Base-by-base conservation (phyloP, 2,888 invertebrate species). In the Cenopis cana region DNA sequence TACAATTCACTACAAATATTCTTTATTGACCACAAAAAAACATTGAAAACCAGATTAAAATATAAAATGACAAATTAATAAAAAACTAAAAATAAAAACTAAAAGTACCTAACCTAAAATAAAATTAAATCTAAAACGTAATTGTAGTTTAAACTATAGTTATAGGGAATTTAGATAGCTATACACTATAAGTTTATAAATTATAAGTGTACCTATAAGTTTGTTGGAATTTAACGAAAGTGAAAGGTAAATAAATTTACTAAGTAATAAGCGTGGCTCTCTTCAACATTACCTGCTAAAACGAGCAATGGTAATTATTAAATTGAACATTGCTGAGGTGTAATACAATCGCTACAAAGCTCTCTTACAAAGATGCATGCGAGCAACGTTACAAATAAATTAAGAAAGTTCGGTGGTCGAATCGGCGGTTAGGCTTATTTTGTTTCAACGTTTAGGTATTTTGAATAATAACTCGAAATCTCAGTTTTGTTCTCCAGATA, bases 281-380 rank as follows among this genome's bases (percentile, higher is more conserved):
- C 74, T 78, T 74, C 75, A 74, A 74, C 69, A 49, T 64, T 11
- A 18, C 20, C 69, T 20, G 72, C 65, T 49, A 65, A 59, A 46
- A 72, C 76, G 70, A 75, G 76, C 78, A 79, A 76, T 78, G 68
- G 65, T 75, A 73, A 75, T 78, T 81, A 83, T 85, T 85, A 85
- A 69, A 85, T 85, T 82, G 85, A 79, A 81, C 77, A 83, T 85
- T 84, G 84, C 83, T 68, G 68, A 77, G 77, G 74, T 80, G 82
- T 81, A 84, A 84, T 84, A 76, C 77, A 74, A 77, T 76, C 76
- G 75, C 75, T 77, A 76, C 78, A 76, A 56, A 62, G 69, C 76
- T 77, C 82, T 84, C 82, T 84, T 82, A 83, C 83, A 79, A 81
- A 83, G 81, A 82, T 79, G 75, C 77, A 79, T 76, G 76, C 56